Evolutionary conservation across 2,113 vertebrate species (phyloP), one percentile per base, ranked within the genome.

Genomic region (Aphyosemion australe): DNA sequence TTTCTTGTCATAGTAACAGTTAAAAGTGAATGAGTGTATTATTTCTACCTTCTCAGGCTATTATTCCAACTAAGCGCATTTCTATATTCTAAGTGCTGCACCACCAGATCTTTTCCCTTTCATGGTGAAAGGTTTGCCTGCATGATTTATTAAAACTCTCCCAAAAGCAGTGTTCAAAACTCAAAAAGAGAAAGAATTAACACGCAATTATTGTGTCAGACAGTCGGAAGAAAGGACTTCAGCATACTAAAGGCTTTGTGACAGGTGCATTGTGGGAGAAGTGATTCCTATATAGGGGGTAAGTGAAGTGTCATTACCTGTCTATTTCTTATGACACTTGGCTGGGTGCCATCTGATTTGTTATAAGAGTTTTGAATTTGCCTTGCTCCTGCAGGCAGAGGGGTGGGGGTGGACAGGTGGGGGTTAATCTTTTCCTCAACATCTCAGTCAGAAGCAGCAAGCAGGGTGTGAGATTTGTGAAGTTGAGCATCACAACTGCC

Each of bases 231-330:
- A 96, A 96, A 97, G 96, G 93, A 93, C 94, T 95, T 94, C 94
- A 92, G 94, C 90, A 91, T 91, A 93, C 92, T 89, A 93, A 94
- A 92, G 94, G 93, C 93, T 94, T 93, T 94, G 92, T 98, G 96
- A 97, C 96, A 96, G 95, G 95, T 96, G 95, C 94, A 98, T 97
- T 96, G 95, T 96, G 94, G 94, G 93, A 96, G 94, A 96, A 97
- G 93, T 95, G 96, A 96, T 96, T 95, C 94, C 93, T 94, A 93
- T 93, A 90, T 55, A 92, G 94, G 92, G 94, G 94, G 94, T 95
- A 95, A 96, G 95, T 96, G 95, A 96, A 95, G 95, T 97, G 95
- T 97, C 95, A 96, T 96, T 95, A 94, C 94, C 92, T 94, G 94
- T 95, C 94, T 95, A 92, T 94, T 91, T 94, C 94, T 94, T 93